Evolutionary conservation across 2,888 invertebrate species (phyloP), one percentile per base, ranked within the genome.

Genomic region (Drosophila fulvimacula): DNA sequence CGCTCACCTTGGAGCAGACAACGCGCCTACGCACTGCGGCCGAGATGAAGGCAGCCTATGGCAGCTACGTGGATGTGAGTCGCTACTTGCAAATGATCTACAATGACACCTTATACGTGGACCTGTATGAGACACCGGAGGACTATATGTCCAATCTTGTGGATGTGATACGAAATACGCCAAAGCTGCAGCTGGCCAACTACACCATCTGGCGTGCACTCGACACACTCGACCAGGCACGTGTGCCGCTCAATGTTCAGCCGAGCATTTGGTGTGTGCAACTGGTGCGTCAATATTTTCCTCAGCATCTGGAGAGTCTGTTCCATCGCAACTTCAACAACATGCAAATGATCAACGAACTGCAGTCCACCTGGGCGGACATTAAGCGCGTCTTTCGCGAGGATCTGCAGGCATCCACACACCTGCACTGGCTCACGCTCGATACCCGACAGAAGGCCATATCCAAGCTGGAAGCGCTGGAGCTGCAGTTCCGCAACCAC

Each of bases 181-280:
- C 90, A 1, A 92, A 92, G 38, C 62, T 91, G 3, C 81, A 88
- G 7, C 74, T 92, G 53, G 92, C 92, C 38, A 92, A 92, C 56
- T 92, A 92, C 9, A 91, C 92, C 0, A 92, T 92, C 79, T 92
- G 92, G 90, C 89, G 91, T 0, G 84, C 90, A 0, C 41, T 92
- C 42, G 79, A 89, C n/a, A 81, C 80, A 5, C 70, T 92, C 15
- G 90, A 91, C n/a, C 77, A 80, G 10, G 85, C 87, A 3, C 74
- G 80, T 0, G 78, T 85, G 3, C 81, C 82, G 5, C 46, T 19
- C 0, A 19, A 55, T 0, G 81, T 82, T 11, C 77, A 84, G 64
- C 78, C 77, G 1, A 77, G 76, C 3, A 79, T 80, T 5, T 90
- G 91, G 77, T 92, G 92, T 44, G 81, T 91, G 6, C 82, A 88